phyloP scores from a whole-genome alignment of 2,888 invertebrate genomes.

The Peribatodes rhomboidaria region DNA sequence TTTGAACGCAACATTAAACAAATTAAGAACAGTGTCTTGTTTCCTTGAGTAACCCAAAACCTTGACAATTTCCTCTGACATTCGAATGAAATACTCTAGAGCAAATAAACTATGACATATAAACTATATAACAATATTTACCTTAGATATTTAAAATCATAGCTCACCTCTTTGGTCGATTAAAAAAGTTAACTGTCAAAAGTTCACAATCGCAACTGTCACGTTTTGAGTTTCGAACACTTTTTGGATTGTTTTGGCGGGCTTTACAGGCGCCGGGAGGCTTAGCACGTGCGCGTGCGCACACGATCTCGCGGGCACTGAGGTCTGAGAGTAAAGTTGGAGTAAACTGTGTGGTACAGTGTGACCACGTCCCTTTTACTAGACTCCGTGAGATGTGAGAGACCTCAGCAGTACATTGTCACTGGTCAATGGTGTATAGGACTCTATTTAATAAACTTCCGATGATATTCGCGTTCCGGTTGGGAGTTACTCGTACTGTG shows the following conservation, averaged over 20 bases:
- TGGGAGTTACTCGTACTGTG: conserved; percentile 57
- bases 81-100: conserved; percentile 39
- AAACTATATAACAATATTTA: conserved; percentile 16
- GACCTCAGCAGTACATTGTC: conserved; percentile 58
- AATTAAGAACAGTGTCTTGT: conserved; percentile 36
- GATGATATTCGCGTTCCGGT: conserved; percentile 75
- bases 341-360: conserved; percentile 36
- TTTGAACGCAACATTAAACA: conserved; percentile 24
- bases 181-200: conserved; percentile 61
- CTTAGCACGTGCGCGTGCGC: conserved; percentile 62
- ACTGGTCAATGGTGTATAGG: conserved; percentile 59
- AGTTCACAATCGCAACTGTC: conserved; percentile 61
- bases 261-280: conserved; percentile 51
- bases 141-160: not conserved
- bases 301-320: conserved; percentile 76
- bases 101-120: conserved; percentile 35
- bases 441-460: conserved; percentile 68
- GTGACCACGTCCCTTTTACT: conserved; percentile 72
- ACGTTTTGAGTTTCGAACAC: conserved; percentile 59
- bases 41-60: conserved; percentile 39
- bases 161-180: conserved; percentile 64
- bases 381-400: conserved; percentile 53
- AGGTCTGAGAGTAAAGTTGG: conserved; percentile 45
- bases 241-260: conserved; percentile 63
- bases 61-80: conserved; percentile 43